Evolutionary conservation across 1,140 invertebrate species (phyloP), one percentile per base, ranked within the genome.

Genomic region (Phymorhynchus buccinoides): DNA sequence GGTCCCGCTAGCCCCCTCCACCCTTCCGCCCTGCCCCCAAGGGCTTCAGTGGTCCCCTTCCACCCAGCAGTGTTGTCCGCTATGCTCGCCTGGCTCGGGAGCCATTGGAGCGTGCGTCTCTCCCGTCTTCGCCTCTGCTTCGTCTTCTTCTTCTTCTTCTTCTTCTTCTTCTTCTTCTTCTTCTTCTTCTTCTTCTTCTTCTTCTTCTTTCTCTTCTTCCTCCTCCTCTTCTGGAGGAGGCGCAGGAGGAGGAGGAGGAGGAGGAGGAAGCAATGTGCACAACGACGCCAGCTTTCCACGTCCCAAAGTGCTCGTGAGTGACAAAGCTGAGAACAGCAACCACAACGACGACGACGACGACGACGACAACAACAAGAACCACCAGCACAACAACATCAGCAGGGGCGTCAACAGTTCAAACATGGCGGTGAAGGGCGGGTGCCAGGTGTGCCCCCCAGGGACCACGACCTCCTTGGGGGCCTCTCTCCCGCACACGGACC

Each of bases 371-470:
- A 48, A 6, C 56, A 14, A 62, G 7, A 7, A 62, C 56, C 56
- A 62, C 56, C 56, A 16, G 12, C 73, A 73, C 30, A 35, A 52
- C 42, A 30, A 42, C 68, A 56, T 1, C 68, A 71, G 32, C 56
- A 80, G 37, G 37, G 30, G 27, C 44, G 1, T 6, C 39, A 68
- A 14, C 66, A 44, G 32, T 41, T 18, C 37, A 22, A 66, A 35
- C 3, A n/a, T n/a, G n/a, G n/a, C n/a, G n/a, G n/a, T n/a, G n/a
- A n/a, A n/a, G n/a, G n/a, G n/a, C n/a, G n/a, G n/a, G n/a, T n/a
- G 86, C 66, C 66, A 83, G 32, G 27, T 14, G 30, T 87, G 86
- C 56, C 6, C 18, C 9, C 71, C 82, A 6, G 84, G 86, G 3
- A 32, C 22, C 22, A 83, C 80, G 48, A 83, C 32, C 77, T 85